Percentiles rank a stretch among this genome's conserved stretches.
Evolutionary conservation across 1,140 invertebrate species (phyloP).

Genomic region (Apocrypta bakeri): DNA sequence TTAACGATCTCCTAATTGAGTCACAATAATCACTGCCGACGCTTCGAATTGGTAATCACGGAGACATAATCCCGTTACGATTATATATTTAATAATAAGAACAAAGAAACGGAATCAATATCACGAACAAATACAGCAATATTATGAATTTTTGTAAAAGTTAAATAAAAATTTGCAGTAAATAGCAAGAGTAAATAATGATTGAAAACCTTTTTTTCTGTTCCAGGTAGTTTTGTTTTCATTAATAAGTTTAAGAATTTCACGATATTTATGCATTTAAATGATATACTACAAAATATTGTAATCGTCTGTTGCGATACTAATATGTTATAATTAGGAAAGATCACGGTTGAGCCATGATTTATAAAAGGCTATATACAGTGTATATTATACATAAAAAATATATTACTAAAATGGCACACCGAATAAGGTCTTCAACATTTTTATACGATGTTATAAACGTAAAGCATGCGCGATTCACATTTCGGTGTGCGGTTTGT

Average conservation of each 20-base stretch:
- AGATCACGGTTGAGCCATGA: not conserved
- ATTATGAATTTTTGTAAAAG: not conserved
- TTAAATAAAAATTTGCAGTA: not conserved
- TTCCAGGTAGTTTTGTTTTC: no score
- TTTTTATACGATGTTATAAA: slow-evolving; percentile 15
- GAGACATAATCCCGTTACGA: not conserved
- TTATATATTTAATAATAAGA: not conserved
- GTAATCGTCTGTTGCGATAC: not conserved
- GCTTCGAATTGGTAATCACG: not conserved
- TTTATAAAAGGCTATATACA: not conserved
- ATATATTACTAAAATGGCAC: slow-evolving; percentile 9
- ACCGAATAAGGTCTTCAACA: slow-evolving; percentile 21
- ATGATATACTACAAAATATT: not conserved
- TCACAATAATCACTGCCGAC: slow-evolving; percentile 33
- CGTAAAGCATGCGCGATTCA: not conserved
- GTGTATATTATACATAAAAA: not conserved
- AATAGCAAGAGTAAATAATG: not conserved
- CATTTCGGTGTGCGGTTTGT: slow-evolving; percentile 2
- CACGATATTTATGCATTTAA: no score
- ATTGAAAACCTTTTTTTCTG: not conserved
- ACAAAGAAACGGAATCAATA: not conserved
- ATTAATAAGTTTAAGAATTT: no score
- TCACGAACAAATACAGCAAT: not conserved
- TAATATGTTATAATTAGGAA: not conserved
- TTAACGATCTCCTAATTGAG: not conserved